Conservation (phyloP, 2,113 vertebrate genomes). For the Colinus virginianus region DNA sequence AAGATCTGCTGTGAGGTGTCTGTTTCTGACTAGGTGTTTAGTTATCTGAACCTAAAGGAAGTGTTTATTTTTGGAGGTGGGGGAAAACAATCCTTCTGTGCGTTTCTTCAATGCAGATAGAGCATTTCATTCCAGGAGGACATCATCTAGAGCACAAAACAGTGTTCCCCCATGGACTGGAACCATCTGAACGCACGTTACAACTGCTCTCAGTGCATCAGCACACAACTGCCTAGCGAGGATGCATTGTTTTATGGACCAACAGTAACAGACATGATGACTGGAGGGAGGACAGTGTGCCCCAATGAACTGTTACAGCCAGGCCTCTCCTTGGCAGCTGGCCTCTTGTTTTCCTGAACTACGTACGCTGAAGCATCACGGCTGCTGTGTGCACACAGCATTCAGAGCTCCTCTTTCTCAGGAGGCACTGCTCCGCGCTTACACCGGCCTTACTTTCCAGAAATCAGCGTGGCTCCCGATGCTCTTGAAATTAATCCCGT, state of each 20-base stretch:
- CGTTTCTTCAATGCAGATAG: background rate
- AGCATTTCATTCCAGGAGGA: background rate
- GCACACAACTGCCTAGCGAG: rapidly evolving
- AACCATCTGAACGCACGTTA: background rate
- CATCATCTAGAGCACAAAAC: background rate
- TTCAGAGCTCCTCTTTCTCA: background rate
- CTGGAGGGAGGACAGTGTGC: background rate
- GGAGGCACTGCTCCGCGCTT: rapidly evolving
- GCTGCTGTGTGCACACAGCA: background rate
- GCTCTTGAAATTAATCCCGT: conserved; percentile 27
- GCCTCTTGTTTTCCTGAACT: background rate
- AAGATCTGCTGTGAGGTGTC: background rate
- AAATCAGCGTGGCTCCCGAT: conserved; percentile 65
- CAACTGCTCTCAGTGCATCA: background rate
- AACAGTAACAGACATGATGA: background rate
- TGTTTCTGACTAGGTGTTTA: background rate
- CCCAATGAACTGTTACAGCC: background rate
- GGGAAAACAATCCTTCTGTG: no score
- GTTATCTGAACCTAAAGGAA: background rate
- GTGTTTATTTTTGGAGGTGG: background rate
- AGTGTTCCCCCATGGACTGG: background rate
- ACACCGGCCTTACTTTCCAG: conserved; percentile 71
- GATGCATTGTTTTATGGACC: background rate
- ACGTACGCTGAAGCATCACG: background rate
- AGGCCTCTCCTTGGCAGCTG: background rate